Conservation (phyloP, 2,888 invertebrate species). For the Tortricodes alternella region DNA sequence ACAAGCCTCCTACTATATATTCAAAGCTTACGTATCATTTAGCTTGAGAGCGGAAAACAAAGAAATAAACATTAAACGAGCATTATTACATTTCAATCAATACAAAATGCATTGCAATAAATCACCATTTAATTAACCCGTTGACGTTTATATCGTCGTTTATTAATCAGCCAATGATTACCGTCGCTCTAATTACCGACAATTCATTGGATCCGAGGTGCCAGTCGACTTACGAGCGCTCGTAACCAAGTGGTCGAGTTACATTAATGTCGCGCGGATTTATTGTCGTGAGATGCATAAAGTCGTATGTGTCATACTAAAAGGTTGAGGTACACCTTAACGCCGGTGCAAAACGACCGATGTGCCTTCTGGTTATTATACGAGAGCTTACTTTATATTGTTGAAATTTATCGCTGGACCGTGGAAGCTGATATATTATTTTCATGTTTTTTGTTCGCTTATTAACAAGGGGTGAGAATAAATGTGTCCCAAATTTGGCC, state of each 20-base stretch:
- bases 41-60: no score
- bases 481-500: background rate
- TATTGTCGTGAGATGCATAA: background rate
- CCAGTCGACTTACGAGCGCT: conserved; percentile 2
- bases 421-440: background rate
- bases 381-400: background rate
- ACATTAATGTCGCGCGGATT: background rate
- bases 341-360: background rate
- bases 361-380: background rate
- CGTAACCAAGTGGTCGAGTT: background rate
- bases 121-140: background rate
- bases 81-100: background rate
- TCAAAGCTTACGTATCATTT: no score
- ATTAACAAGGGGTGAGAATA: conserved; percentile 1
- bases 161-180: conserved; percentile 1
- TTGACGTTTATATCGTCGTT: background rate
- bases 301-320: background rate
- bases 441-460: background rate
- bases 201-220: background rate
- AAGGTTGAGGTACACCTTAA: background rate
- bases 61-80: no score
- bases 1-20: no score
- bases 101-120: background rate
- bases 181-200: background rate
- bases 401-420: background rate